These are phyloP conservation scores for Chaenogobius annularis DNA, from an alignment of 2,113 vertebrate genomes.

Conservation along the genomic window DNA sequence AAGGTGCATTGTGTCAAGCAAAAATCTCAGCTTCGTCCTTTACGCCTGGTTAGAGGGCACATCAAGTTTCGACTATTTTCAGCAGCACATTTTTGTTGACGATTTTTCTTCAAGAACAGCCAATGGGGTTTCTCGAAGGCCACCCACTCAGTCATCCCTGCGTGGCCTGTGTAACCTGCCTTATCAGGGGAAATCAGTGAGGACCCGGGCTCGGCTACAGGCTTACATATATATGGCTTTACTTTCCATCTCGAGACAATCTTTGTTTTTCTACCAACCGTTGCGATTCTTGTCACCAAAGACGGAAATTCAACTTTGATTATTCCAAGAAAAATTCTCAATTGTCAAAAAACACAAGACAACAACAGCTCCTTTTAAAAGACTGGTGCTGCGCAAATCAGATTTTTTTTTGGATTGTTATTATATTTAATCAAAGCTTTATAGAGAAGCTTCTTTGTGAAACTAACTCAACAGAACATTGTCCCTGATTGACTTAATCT, in stretches of 20 bases:
- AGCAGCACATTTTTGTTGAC: conserved; percentile 23
- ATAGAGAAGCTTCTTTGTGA: background rate
- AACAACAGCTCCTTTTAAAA: background rate
- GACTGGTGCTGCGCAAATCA: background rate
- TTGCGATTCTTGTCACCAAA: conserved; percentile 24
- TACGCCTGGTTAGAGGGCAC: conserved; percentile 63
- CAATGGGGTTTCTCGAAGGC: conserved; percentile 21
- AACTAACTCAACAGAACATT: conserved; percentile 5
- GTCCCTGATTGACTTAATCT: conserved; percentile 16
- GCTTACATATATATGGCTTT: conserved; percentile 17
- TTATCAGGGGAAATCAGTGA: conserved; percentile 64
- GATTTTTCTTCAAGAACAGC: conserved; percentile 17
- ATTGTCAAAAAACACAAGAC: too few relatives aligned
- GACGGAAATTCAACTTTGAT: conserved; percentile 2
- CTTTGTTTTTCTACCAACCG: conserved; percentile 20
- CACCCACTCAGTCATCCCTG: conserved; percentile 18
- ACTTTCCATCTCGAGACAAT: conserved; percentile 21
- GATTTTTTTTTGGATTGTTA: background rate
- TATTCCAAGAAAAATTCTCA: too few relatives aligned
- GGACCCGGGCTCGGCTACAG: conserved; percentile 39
- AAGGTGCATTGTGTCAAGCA: conserved; percentile 40
- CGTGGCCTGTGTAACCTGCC: conserved; percentile 41
- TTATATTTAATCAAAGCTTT: background rate
- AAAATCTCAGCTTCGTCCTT: conserved; percentile 61
- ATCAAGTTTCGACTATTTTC: conserved; percentile 43